phyloP scores from a whole-genome alignment of 2,797 vertebrate genomes.

The Falco cherrug region DNA sequence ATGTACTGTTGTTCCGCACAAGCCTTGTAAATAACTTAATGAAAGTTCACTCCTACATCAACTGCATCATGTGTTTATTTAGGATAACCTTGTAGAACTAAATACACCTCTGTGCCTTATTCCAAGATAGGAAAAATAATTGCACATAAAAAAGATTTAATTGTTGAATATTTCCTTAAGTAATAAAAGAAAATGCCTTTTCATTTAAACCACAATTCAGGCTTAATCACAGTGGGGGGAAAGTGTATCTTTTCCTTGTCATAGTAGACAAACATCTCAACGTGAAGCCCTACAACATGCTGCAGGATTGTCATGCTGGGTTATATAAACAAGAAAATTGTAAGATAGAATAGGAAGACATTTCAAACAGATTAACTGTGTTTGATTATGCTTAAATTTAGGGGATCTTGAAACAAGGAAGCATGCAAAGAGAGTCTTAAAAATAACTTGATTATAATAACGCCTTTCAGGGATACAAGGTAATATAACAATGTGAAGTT shows the following conservation, averaged over 20 bases:
- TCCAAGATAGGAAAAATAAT: background rate
- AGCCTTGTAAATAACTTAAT: background rate
- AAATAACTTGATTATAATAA: constrained; percentile 1
- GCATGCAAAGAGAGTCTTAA: background rate
- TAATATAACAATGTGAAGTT: background rate
- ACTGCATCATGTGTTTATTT: background rate
- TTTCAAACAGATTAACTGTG: background rate
- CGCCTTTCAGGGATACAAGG: background rate
- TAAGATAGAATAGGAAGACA: background rate
- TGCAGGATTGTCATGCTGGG: background rate
- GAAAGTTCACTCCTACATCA: background rate
- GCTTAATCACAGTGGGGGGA: background rate
- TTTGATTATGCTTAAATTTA: constrained; percentile 29
- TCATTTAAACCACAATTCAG: background rate
- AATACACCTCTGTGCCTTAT: background rate
- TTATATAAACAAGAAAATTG: constrained; percentile 5
- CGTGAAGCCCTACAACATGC: background rate
- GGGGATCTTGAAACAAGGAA: background rate
- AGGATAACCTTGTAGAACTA: background rate
- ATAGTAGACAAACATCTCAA: background rate
- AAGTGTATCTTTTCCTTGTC: background rate
- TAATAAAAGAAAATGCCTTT: background rate
- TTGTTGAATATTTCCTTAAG: background rate
- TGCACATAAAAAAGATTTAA: background rate
- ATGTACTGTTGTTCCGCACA: background rate